These are phyloP conservation scores for Torymus aiolomorphi DNA, from an alignment of 2,888 invertebrate genomes.

Conservation along the genomic window DNA sequence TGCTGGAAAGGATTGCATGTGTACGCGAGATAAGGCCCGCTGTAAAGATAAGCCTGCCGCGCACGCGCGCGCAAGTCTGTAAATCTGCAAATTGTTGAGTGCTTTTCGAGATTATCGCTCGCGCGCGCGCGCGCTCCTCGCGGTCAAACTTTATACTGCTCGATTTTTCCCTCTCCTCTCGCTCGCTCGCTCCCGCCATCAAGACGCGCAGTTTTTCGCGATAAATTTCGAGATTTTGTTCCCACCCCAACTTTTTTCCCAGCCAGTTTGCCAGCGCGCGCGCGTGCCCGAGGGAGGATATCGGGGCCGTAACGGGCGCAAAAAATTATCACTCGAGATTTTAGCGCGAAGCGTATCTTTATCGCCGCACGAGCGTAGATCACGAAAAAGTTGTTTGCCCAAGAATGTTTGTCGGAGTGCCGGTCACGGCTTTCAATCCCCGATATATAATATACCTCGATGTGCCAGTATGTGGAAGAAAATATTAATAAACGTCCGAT, in stretches of 20 bases:
- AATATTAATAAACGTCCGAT: conserved; percentile 32
- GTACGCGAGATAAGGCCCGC: conserved; percentile 52
- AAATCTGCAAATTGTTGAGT: conserved; percentile 59
- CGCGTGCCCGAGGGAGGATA: conserved; percentile 8
- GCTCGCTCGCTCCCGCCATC: background rate
- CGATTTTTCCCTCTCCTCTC: conserved; percentile 28
- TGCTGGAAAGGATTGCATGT: conserved; percentile 56
- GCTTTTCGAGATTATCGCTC: conserved; percentile 57
- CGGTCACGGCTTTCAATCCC: background rate
- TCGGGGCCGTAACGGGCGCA: conserved; percentile 23
- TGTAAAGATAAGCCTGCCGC: conserved; percentile 55
- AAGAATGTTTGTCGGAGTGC: conserved; percentile 18
- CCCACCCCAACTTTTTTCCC: conserved; percentile 13
- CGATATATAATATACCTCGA: background rate
- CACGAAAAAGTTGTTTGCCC: conserved; percentile 52
- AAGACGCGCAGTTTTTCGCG: conserved; percentile 26
- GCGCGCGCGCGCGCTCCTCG: conserved; percentile 7
- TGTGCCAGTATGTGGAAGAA: background rate
- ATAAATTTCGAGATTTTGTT: conserved; percentile 43
- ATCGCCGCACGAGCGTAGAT: conserved; percentile 42
- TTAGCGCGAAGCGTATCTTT: conserved; percentile 46
- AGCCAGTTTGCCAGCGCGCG: background rate
- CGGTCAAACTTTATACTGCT: conserved; percentile 51
- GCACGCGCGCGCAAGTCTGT: conserved; percentile 55
- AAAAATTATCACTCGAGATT: conserved; percentile 47